Evolutionary conservation across 2,888 invertebrate species (phyloP).

Genomic region (Sarcophaga carnaria): DNA sequence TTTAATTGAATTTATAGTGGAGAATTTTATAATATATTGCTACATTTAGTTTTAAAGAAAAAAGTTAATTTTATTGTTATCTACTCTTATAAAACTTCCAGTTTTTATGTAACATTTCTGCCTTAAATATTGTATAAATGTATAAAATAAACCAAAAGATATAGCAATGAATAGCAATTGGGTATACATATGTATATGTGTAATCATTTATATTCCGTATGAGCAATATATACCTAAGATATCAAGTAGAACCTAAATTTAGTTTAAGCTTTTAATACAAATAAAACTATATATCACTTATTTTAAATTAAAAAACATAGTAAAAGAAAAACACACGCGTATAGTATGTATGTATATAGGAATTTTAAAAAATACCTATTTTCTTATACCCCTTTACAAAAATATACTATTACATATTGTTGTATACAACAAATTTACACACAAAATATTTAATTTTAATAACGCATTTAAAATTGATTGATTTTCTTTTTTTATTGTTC

Average conservation of each 20-base stretch:
- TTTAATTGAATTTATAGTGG: conserved; percentile 6
- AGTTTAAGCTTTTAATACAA: conserved; percentile 55
- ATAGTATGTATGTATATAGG: conserved; percentile 5
- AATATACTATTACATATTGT: background rate
- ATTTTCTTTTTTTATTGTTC: conserved; percentile 9
- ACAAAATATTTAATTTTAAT: background rate
- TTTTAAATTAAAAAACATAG: conserved; percentile 6
- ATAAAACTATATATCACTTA: background rate
- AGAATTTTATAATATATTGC: conserved; percentile 31
- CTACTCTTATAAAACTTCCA: conserved; percentile 52
- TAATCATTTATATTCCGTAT: conserved; percentile 20
- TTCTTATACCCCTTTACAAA: conserved; percentile 66
- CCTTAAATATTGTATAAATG: conserved; percentile 64
- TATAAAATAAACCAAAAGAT: conserved; percentile 25
- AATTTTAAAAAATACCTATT: conserved; percentile 60
- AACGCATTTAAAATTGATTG: background rate
- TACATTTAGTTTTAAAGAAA: conserved; percentile 24
- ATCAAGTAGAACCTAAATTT: conserved; percentile 33
- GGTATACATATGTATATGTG: background rate
- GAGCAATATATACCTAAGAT: conserved; percentile 52
- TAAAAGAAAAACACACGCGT: background rate
- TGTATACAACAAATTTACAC: conserved; percentile 30
- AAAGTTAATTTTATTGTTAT: conserved; percentile 33
- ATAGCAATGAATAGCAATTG: conserved; percentile 37
- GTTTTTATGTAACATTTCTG: conserved; percentile 65